Evolutionary conservation across 30 jellyfish, hydroid and myxozoan genomes (phyloP).

Genomic region (Aurelia sp.): DNA sequence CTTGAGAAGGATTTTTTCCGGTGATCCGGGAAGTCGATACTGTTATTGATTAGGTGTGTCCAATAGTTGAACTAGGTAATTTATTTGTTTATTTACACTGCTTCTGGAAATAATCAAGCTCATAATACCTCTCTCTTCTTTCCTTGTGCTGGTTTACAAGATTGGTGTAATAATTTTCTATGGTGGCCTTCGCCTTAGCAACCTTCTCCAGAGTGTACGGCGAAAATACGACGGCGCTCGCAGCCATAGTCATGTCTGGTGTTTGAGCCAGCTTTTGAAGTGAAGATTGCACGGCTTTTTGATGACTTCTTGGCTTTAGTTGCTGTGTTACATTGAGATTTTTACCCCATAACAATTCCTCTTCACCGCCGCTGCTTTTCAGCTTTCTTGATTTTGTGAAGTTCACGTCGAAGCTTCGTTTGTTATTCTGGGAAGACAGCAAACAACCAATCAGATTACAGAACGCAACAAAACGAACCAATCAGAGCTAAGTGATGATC

Average conservation of each 20-base stretch:
- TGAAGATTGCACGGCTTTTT: neutral
- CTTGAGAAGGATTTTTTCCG: no score
- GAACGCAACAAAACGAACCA: conserved; percentile 14
- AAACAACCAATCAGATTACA: conserved; percentile 51
- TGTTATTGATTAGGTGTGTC: no score
- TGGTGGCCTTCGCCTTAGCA: conserved; percentile 95
- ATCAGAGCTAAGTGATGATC: conserved; percentile 28
- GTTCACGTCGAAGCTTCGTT: conserved; percentile 48
- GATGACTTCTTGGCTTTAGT: neutral
- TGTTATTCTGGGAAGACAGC: conserved; percentile 66
- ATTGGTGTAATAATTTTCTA: conserved; percentile 90
- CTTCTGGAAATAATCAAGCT: no score
- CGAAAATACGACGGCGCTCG: conserved; percentile 77
- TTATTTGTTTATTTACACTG: no score
- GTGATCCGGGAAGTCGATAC: no score
- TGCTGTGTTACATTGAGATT: neutral
- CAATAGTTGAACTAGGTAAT: no score
- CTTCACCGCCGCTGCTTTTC: no score
- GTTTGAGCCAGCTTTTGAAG: conserved; percentile 11
- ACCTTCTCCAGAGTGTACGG: conserved; percentile 86
- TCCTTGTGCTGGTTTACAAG: conserved; percentile 90
- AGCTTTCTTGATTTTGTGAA: conserved; percentile 9
- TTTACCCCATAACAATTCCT: conserved; percentile 32
- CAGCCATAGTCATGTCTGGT: conserved; percentile 90
- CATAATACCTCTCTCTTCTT: conserved; percentile 66